Base-by-base conservation (phyloP, 1,140 invertebrate genomes). In the Ericerus pela region DNA sequence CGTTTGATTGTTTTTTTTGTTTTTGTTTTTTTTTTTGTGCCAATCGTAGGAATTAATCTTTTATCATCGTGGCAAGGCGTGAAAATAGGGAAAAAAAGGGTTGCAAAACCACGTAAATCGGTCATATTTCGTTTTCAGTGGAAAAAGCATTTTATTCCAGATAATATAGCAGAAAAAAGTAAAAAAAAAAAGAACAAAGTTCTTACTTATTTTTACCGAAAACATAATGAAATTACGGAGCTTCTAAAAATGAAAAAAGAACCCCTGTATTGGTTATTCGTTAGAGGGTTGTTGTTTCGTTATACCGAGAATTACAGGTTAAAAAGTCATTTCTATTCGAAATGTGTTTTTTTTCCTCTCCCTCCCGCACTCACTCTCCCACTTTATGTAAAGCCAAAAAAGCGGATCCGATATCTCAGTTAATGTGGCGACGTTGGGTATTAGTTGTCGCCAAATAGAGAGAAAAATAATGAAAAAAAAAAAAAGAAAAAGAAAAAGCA, bases 311-410 rank as follows among this genome's bases (percentile, higher is more conserved):
- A 47, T 18, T 47, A 47, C 41, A 47, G 41, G 41, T 47, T 47
- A 47, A 47, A 47, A 47, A 47, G 41, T 47, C 41, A 47, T 47
- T 47, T 47, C 41, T 47, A 47, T 47, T 47, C 41, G 20, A 14
- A 47, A 47, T 47, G 26, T 24, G 41, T 47, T 47, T 47, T 47
- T 41, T 41, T 41, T 47, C 26, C 26, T n/a, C n/a, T n/a, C n/a
- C n/a, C n/a, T n/a, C n/a, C n/a, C n/a, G n/a, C n/a, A n/a, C n/a
- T n/a, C n/a, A n/a, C n/a, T n/a, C n/a, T n/a, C n/a, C n/a, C n/a
- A n/a, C n/a, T n/a, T n/a, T n/a, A n/a, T n/a, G n/a, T n/a, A n/a
- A n/a, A n/a, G n/a, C n/a, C n/a, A n/a, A n/a, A n/a, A n/a, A n/a
- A 47, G 20, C 41, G 41, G 22, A 47, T 47, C 41, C 4, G 41